Evolutionary conservation across 2,113 vertebrate species (phyloP).

Genomic region (Cochlearius cochlearius): DNA sequence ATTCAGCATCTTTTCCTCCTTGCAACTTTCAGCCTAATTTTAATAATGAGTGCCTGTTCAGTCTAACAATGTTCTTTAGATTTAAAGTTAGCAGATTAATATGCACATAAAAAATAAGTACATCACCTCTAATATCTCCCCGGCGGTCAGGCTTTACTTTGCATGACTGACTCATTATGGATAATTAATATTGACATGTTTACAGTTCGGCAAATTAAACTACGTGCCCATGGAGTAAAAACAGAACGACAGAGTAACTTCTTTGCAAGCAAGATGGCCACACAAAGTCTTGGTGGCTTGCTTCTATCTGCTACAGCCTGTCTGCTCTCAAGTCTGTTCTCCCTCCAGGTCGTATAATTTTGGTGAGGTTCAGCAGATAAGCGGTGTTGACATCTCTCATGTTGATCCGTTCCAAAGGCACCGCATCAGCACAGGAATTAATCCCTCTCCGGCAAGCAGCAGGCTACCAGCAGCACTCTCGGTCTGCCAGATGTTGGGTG

Average conservation of each 20-base stretch:
- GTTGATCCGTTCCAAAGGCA: background rate
- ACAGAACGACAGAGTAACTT: background rate
- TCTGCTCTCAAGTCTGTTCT: background rate
- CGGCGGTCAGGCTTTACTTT: background rate
- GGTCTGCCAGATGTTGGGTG: background rate
- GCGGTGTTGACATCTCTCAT: background rate
- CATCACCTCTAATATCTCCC: constrained; percentile 30
- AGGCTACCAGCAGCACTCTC: background rate
- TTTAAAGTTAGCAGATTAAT: constrained; percentile 21
- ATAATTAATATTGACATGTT: constrained; percentile 39
- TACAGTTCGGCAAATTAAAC: constrained; percentile 1
- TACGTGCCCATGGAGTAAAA: background rate
- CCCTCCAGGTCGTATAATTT: background rate
- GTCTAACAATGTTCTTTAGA: constrained; percentile 10
- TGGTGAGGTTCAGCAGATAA: background rate
- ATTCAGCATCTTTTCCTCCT: background rate
- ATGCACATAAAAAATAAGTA: constrained; percentile 41
- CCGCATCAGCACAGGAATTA: background rate
- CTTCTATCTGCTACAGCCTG: background rate
- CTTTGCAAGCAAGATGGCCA: background rate
- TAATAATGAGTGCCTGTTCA: constrained; percentile 43
- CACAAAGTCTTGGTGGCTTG: background rate
- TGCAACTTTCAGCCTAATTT: constrained; percentile 11
- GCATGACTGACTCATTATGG: background rate
- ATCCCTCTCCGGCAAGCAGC: background rate